Percentiles rank a stretch among this genome's conserved stretches.
These are phyloP conservation scores for Caenorhabditis sp. DNA, from an alignment of 2,888 invertebrate species.

Conservation along the genomic window DNA sequence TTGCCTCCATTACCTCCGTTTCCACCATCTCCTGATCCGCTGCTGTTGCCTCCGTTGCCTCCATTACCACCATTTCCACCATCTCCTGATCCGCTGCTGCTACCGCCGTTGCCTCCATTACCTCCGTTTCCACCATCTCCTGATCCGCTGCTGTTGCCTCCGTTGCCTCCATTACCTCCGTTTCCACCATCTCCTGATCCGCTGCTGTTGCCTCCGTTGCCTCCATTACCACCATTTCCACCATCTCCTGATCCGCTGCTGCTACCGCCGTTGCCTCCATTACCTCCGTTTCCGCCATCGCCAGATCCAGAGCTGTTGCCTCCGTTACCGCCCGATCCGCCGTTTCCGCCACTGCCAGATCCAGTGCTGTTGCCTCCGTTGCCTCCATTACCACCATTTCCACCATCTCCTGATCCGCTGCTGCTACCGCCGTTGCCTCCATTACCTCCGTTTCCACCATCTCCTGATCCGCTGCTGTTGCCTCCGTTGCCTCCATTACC, in stretches of 20 bases:
- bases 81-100: neutral
- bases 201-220: neutral
- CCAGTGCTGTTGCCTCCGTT: neutral
- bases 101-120: neutral
- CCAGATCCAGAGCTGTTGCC: neutral
- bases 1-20: neutral
- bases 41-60: neutral
- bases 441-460: no score
- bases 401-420: neutral
- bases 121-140: slow-evolving; percentile 1
- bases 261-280: neutral
- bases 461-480: neutral
- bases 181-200: neutral
- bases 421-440: neutral
- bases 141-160: neutral
- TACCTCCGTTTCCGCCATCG: no score
- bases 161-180: neutral
- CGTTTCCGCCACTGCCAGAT: neutral
- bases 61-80: neutral
- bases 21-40: neutral
- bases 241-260: neutral
- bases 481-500: neutral
- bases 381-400: neutral
- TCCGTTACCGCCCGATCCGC: neutral
- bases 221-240: neutral